Percentiles rank a stretch among this genome's conserved stretches.
These are phyloP conservation scores for Sinocyclocheilus grahami DNA, from an alignment of 2,113 vertebrate species.

Conservation along the genomic window DNA sequence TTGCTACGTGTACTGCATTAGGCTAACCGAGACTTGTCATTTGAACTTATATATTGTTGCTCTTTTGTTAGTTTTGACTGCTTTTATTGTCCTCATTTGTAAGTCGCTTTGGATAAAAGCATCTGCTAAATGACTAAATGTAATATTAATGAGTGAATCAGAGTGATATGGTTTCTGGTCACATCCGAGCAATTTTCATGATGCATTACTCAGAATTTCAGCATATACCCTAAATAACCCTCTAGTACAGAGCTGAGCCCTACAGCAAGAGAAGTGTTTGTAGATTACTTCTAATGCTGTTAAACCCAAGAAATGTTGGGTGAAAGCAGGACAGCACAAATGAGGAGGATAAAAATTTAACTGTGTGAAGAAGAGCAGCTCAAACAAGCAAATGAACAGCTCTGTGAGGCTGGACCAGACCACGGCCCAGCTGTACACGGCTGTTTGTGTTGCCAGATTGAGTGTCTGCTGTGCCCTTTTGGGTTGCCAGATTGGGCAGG, in stretches of 20 bases:
- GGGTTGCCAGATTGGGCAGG: slow-evolving; percentile 66
- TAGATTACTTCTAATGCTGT: slow-evolving; percentile 6
- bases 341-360: background rate
- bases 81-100: too few relatives aligned
- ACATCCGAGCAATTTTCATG: background rate
- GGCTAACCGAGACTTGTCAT: too few relatives aligned
- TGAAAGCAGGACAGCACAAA: background rate
- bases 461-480: slow-evolving; percentile 53
- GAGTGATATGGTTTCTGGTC: background rate
- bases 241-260: background rate
- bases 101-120: too few relatives aligned
- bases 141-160: slow-evolving; percentile 13
- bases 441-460: slow-evolving; percentile 62
- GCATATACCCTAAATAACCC: slow-evolving; percentile 24
- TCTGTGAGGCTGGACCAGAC: slow-evolving; percentile 39
- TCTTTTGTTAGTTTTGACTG: too few relatives aligned
- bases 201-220: slow-evolving; percentile 24
- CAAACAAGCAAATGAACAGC: slow-evolving; percentile 33
- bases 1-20: too few relatives aligned
- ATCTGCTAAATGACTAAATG: too few relatives aligned
- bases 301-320: background rate
- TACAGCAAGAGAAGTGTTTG: background rate
- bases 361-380: background rate
- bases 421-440: slow-evolving; percentile 48
- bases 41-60: too few relatives aligned